phyloP scores from a whole-genome alignment of 1,140 invertebrate genomes.

The Hirudo medicinalis region DNA sequence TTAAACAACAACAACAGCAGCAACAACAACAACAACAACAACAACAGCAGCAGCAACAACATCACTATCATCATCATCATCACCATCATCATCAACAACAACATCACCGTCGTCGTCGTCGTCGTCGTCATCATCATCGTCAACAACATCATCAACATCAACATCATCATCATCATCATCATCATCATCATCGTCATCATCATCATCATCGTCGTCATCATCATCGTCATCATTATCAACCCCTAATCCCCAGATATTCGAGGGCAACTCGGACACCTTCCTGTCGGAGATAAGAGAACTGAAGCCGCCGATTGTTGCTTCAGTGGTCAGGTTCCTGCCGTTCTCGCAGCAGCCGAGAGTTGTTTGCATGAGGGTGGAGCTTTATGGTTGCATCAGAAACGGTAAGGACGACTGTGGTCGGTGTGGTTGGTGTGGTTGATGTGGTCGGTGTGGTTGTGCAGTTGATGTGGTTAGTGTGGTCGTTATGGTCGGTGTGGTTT shows the following conservation, averaged over 20 bases:
- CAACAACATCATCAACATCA: too few species aligned
- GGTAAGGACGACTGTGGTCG: constrained; percentile 43
- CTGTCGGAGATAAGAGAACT: constrained; percentile 33
- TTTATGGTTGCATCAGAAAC: constrained; percentile 36
- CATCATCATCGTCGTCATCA: constrained; percentile 23
- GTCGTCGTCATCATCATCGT: too few species aligned
- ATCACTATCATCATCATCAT: too few species aligned
- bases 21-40: too few species aligned
- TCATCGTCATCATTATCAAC: constrained; percentile 24
- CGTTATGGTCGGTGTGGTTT: too few species aligned
- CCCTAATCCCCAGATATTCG: constrained; percentile 28
- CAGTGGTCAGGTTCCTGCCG: constrained; percentile 36
- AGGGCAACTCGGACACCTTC: constrained; percentile 36
- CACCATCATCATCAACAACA: too few species aligned
- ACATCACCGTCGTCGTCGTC: too few species aligned
- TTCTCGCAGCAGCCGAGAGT: constrained; percentile 31
- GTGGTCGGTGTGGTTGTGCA: constrained; percentile 41
- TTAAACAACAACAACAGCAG: too few species aligned
- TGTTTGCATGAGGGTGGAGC: constrained; percentile 38
- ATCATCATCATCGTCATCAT: constrained; percentile 18
- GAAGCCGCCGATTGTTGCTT: constrained; percentile 37
- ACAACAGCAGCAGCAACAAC: too few species aligned
- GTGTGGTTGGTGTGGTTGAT: constrained; percentile 49
- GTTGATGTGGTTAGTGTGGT: too few species aligned
- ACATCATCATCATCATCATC: too few species aligned